phyloP scores from a whole-genome alignment of 2,113 vertebrate genomes.

The Mormoops blainvillei region DNA sequence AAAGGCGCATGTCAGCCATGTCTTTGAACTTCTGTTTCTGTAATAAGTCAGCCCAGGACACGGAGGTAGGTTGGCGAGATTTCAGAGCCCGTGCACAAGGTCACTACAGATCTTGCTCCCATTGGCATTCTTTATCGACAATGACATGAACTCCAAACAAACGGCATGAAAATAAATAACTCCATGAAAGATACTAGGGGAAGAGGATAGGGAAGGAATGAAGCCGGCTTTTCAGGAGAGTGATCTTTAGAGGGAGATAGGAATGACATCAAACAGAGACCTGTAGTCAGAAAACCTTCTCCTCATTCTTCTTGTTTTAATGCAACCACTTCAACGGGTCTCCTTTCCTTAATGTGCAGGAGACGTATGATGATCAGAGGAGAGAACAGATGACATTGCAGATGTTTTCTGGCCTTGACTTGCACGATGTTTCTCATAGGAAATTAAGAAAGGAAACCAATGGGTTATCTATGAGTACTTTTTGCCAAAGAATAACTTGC shows the following conservation, averaged over 20 bases:
- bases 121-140: not conserved
- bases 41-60: constrained; percentile 21
- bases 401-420: not conserved
- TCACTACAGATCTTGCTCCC: not conserved
- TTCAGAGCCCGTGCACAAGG: not conserved
- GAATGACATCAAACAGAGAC: not conserved
- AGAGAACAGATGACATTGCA: not conserved
- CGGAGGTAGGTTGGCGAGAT: not conserved
- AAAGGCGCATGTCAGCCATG: not conserved
- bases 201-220: not conserved
- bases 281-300: not conserved
- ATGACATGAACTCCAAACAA: not conserved
- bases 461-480: not conserved
- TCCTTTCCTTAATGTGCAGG: not conserved
- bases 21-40: constrained; percentile 52
- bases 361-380: not conserved
- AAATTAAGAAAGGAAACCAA: not conserved
- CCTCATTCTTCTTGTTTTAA: not conserved
- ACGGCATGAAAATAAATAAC: not conserved
- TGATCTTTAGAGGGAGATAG: not conserved
- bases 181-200: not conserved
- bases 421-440: not conserved
- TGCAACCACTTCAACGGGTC: not conserved
- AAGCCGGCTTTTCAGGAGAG: not conserved
- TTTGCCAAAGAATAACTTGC: not conserved